Conservation (phyloP, 2,797 vertebrate genomes). For the Helostoma temminkii region DNA sequence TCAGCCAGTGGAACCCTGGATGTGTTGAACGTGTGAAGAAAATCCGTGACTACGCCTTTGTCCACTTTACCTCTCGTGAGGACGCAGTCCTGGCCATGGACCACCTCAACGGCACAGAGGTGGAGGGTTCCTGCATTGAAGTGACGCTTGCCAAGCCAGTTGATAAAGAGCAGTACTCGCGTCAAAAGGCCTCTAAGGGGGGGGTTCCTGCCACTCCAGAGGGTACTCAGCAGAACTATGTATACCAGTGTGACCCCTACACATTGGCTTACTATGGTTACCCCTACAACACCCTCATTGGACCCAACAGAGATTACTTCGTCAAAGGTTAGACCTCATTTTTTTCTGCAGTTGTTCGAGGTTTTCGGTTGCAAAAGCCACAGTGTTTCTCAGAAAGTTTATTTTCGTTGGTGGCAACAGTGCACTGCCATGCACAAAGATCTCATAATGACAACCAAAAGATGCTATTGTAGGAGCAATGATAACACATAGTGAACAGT, state of each 20-base stretch:
- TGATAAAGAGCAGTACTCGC: slow-evolving; percentile 98
- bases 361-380: slow-evolving; percentile 14
- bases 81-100: slow-evolving; percentile 97
- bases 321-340: slow-evolving; percentile 93
- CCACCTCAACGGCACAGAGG: slow-evolving; percentile 93
- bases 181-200: slow-evolving; percentile 97
- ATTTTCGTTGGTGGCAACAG: slow-evolving; percentile 27
- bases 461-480: slow-evolving; percentile 21
- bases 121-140: slow-evolving; percentile 97
- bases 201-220: slow-evolving; percentile 76
- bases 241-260: slow-evolving; percentile 98
- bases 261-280: slow-evolving; percentile 96
- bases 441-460: slow-evolving; percentile 1
- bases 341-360: slow-evolving; percentile 9
- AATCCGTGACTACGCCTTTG: slow-evolving; percentile 98
- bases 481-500: slow-evolving; percentile 6
- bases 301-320: slow-evolving; percentile 99
- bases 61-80: slow-evolving; percentile 95
- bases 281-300: slow-evolving; percentile 96
- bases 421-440: slow-evolving; percentile 24
- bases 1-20: slow-evolving; percentile 96
- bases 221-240: slow-evolving; percentile 88
- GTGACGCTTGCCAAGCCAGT: slow-evolving; percentile 98
- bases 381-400: slow-evolving; percentile 38
- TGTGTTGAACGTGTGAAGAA: slow-evolving; percentile 99